phyloP scores from a whole-genome alignment of 2,113 vertebrate species.

The Crypturellus undulatus region DNA sequence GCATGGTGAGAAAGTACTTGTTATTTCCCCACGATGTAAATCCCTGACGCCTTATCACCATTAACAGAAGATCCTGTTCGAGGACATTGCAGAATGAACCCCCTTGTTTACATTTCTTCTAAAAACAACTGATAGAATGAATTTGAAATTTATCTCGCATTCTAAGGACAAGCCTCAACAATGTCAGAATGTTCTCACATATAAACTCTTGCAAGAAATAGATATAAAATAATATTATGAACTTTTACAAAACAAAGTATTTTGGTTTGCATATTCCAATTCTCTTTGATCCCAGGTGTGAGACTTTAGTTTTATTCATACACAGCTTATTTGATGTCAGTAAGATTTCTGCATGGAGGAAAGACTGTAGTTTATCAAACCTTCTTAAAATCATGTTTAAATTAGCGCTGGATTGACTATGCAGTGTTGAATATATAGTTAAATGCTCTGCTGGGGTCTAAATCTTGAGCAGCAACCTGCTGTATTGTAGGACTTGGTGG shows the following conservation, averaged over 20 bases:
- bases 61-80: constrained; percentile 22
- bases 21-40: background rate
- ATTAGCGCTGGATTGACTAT: background rate
- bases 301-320: background rate
- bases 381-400: background rate
- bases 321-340: background rate
- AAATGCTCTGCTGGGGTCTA: background rate
- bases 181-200: constrained; percentile 69
- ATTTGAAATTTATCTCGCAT: constrained; percentile 72
- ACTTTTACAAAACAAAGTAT: background rate
- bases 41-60: background rate
- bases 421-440: background rate
- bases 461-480: background rate
- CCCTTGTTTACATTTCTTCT: constrained; percentile 69
- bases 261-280: background rate
- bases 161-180: constrained; percentile 37
- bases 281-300: background rate
- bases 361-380: background rate
- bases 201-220: background rate
- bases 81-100: constrained; percentile 22
- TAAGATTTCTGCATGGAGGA: background rate
- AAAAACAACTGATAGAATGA: constrained; percentile 55
- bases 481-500: background rate
- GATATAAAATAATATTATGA: background rate
- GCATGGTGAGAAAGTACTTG: background rate